A percentile compares a stretch with the other conserved stretches of the same genome.
Evolutionary conservation across 2,797 vertebrate species (phyloP).

Genomic region (Syngnathus rostellatus): DNA sequence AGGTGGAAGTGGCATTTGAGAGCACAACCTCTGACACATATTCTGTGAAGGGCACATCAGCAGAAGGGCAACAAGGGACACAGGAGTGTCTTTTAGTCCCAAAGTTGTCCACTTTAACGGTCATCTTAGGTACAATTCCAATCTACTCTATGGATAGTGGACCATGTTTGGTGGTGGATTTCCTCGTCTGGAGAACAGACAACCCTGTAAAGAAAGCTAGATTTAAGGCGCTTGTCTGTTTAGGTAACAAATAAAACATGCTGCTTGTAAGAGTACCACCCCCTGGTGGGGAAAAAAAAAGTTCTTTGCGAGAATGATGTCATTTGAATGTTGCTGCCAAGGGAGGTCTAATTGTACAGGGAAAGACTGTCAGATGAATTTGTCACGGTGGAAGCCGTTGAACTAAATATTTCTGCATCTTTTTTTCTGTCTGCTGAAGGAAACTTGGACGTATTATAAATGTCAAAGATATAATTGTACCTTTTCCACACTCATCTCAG

Average conservation of each 20-base stretch:
- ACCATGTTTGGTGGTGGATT: background rate
- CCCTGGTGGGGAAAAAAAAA: constrained; percentile 25
- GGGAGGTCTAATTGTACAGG: background rate
- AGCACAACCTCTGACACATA: constrained; percentile 22
- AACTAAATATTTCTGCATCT: constrained; percentile 4
- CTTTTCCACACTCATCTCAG: constrained; percentile 12
- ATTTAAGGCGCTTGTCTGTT: background rate
- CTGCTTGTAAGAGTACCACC: constrained; percentile 22
- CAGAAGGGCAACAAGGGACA: background rate
- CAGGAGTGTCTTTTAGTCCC: constrained; percentile 10
- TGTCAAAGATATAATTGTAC: constrained; percentile 4
- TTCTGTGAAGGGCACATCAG: background rate
- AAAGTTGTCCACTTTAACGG: background rate
- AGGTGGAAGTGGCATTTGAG: constrained; percentile 34
- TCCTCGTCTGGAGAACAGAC: constrained; percentile 18
- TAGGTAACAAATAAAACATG: constrained; percentile 6
- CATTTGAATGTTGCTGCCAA: background rate
- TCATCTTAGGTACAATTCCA: background rate
- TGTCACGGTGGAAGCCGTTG: constrained; percentile 9
- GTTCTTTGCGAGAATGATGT: constrained; percentile 23
- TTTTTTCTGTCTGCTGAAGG: constrained; percentile 4
- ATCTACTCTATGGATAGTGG: background rate
- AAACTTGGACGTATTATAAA: constrained; percentile 10
- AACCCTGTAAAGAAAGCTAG: background rate
- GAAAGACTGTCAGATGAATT: constrained; percentile 7